Evolutionary conservation across 2,113 vertebrate genomes (phyloP), one percentile per base, ranked within the genome.

Genomic region (Dipodomys merriami): DNA sequence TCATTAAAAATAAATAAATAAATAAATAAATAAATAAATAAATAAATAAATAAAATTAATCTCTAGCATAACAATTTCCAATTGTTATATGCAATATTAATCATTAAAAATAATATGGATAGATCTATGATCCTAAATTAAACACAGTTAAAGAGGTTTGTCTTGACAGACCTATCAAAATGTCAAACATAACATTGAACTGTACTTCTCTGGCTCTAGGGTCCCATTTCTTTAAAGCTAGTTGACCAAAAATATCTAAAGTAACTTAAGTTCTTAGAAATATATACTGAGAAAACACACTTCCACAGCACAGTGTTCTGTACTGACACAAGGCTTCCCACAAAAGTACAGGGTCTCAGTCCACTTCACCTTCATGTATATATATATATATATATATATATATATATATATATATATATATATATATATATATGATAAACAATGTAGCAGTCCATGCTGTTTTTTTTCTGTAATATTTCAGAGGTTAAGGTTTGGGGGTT

Each of bases 101-200:
- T 86, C 65, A 69, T 80, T 90, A 73, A 91, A 53, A 83, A 57
- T 49, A 25, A 39, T 39, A 39, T 39, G 39, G 6, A 5, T 39
- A 39, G 39, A 39, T 39, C 39, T 39, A 39, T 39, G 39, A 39
- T 39, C 39, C 39, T 39, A 39, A 39, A 4, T 77, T 89, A 81
- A 85, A 82, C 57, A 64, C 19, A 89, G 25, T 91, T 44, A 64
- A 79, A 80, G 68, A 60, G 15, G 62, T 62, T 72, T 65, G 20
- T 57, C 94, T 83, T 35, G 65, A 84, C n/a, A 69, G 30, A 44
- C 18, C 79, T 88, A 82, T 86, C n/a, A 90, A 76, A 94, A 67
- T 57, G 27, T 91, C 77, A 85, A 78, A 84, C 39, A 67, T 4
- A 71, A 39, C 44, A 95, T 53, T 76, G 73, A 49, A 85, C 35